Evolutionary conservation across 1,140 invertebrate species (phyloP), one percentile per base, ranked within the genome.

Genomic region (Aphelenchoides avenae): DNA sequence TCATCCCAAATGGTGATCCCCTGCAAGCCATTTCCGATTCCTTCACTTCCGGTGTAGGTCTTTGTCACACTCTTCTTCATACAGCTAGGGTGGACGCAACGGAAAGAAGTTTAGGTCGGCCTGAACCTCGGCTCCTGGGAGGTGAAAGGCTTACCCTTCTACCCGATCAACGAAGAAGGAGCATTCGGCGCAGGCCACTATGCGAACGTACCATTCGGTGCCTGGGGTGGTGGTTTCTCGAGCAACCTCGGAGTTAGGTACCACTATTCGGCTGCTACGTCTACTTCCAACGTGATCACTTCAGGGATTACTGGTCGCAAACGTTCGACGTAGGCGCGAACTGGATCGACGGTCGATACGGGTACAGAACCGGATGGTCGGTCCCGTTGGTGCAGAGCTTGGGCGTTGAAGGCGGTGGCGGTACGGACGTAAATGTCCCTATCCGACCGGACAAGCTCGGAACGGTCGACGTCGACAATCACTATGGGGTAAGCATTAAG

Each of bases 101-200:
- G 34, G 27, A 54, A 54, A 29, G 13, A 18, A 5, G 18, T 52
- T 59, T 40, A 62, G 60, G 55, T 62, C 5, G 53, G 39, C n/a
- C 36, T 65, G 1, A 64, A 57, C 26, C 43, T 65, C 1, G 61
- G 43, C 0, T 52, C 36, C 13, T 50, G 52, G 2, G 64, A 57
- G 22, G 64, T 66, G 3, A 67, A 67, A 24, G 66, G 66, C n/a
- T 53, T 68, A 24, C 66, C 66, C 11, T 68, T 66, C 26, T 68
- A 68, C 40, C 64, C 66, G 20, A 34, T 68, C 2, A 68, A 68
- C 43, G 64, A 68, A 27, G 66, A 68, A 49, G 66, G 66, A 39
- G 58, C 41, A 18, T 52, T 68, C 33, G 66, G 66, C 3, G 64
- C 57, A 11, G 65, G 60, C 40, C 24, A 58, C 20, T 48, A 40